phyloP scores from a whole-genome alignment of 2,888 invertebrate species.

The Aphrophora alni region DNA sequence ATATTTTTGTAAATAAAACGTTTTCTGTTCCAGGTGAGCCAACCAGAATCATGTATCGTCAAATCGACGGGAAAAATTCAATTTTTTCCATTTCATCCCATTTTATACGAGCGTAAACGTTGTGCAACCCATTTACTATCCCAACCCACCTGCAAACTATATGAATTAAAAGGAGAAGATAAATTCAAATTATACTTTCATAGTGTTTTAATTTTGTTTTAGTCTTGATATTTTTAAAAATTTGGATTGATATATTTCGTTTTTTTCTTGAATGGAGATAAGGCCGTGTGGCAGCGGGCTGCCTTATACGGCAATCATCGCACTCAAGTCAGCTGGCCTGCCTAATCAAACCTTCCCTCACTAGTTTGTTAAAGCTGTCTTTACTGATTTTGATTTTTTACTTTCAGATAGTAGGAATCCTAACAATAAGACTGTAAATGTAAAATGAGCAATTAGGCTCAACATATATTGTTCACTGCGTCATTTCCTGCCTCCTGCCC shows the following conservation, averaged over 20 bases:
- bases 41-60: conserved; percentile 21
- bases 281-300: conserved; percentile 28
- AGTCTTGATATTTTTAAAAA: neutral
- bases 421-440: neutral
- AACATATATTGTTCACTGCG: neutral
- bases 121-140: conserved; percentile 15
- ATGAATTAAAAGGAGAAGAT: neutral
- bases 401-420: neutral
- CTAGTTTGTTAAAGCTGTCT: conserved; percentile 3
- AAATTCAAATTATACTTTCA: neutral
- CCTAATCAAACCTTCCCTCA: neutral
- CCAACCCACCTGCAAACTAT: conserved; percentile 17
- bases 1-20: neutral
- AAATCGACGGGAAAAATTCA: conserved; percentile 22
- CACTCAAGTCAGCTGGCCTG: conserved; percentile 26
- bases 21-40: conserved; percentile 17
- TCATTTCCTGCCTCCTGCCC: neutral
- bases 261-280: neutral
- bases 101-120: conserved; percentile 30
- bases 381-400: neutral
- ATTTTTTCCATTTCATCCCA: conserved; percentile 30
- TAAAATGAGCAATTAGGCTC: neutral
- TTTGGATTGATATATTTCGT: neutral
- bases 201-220: neutral
- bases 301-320: neutral